Percentiles rank a stretch among this genome's conserved stretches.
phyloP scores from a whole-genome alignment of 2,797 vertebrate species.

The Leontopithecus rosalia region DNA sequence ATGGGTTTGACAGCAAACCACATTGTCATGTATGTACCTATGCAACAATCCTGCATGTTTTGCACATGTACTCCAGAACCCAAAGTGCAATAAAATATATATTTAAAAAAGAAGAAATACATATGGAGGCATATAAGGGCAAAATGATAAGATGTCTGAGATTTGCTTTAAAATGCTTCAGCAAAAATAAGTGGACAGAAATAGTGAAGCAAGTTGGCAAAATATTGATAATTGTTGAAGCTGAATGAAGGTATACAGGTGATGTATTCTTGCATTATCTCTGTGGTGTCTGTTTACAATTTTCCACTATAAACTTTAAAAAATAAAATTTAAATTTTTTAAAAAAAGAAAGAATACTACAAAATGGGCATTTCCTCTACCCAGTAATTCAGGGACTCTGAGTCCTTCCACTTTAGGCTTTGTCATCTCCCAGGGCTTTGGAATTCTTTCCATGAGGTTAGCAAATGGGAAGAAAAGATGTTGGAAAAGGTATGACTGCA shows the following conservation, averaged over 20 bases:
- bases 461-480: neutral
- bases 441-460: neutral
- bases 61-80: no score
- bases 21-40: no score
- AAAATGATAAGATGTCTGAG: neutral
- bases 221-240: neutral
- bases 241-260: neutral
- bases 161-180: neutral
- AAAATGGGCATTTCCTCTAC: neutral
- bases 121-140: neutral
- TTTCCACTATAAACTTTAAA: neutral
- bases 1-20: no score
- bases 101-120: neutral
- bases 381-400: neutral
- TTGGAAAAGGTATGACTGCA: neutral
- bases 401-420: neutral
- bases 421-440: neutral
- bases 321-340: neutral
- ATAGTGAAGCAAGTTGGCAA: neutral
- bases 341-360: neutral
- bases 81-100: no score
- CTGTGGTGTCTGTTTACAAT: neutral
- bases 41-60: no score
- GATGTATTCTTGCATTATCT: no score
- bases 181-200: neutral